These are phyloP conservation scores for Idaea aversata DNA, from an alignment of 2,888 invertebrate genomes.

Conservation along the genomic window DNA sequence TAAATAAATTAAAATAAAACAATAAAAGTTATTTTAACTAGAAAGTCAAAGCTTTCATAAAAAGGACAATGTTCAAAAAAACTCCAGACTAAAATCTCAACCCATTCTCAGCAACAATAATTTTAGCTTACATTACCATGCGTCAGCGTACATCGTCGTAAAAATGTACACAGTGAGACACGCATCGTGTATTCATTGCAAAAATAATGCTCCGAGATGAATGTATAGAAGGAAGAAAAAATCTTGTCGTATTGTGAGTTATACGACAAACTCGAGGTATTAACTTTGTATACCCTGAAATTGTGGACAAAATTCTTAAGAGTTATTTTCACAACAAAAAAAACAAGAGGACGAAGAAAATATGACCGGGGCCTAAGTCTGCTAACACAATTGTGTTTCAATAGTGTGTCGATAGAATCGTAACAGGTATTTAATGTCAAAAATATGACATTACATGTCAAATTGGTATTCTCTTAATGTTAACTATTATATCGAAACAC, in stretches of 20 bases:
- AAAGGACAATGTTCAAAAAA: not conserved
- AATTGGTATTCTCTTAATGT: too few species aligned
- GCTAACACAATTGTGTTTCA: too few species aligned
- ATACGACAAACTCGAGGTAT: slow-evolving; percentile 1
- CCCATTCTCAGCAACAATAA: not conserved
- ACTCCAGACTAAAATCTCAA: not conserved
- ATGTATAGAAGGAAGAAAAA: not conserved
- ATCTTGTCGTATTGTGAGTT: slow-evolving; percentile 2
- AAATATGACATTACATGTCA: too few species aligned
- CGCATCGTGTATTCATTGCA: slow-evolving; percentile 15
- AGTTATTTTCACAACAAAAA: not conserved
- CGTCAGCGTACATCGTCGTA: not conserved
- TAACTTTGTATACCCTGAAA: not conserved
- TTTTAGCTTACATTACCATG: slow-evolving; percentile 1
- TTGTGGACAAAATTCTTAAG: not conserved
- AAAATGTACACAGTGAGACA: slow-evolving; percentile 8
- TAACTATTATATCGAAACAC: too few species aligned
- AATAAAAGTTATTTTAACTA: too few species aligned
- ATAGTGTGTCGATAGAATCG: too few species aligned
- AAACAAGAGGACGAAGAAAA: too few species aligned
- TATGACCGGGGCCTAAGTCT: too few species aligned
- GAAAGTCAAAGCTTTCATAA: too few species aligned
- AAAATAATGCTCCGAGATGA: not conserved
- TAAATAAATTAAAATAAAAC: too few species aligned
- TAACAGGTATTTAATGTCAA: too few species aligned